These are phyloP conservation scores for Scaptomyza reducta DNA, from an alignment of 2,888 invertebrate genomes.

Conservation along the genomic window DNA sequence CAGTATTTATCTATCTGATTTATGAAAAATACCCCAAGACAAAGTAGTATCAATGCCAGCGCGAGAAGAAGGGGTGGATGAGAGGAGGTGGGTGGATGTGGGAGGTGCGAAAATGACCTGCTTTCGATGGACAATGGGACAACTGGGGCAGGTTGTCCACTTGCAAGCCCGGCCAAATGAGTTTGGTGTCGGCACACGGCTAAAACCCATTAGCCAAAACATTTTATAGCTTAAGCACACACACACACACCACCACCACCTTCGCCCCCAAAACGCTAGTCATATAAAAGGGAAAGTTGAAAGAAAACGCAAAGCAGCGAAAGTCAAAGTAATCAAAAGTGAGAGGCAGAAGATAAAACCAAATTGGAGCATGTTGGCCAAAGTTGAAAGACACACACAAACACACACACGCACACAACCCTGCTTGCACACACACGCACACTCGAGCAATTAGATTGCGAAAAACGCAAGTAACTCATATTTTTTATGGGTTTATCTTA, in stretches of 20 bases:
- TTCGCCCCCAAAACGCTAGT: neutral
- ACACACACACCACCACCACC: neutral
- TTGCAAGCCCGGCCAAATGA: conserved; percentile 34
- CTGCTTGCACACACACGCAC: conserved; percentile 13
- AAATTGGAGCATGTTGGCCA: conserved; percentile 60
- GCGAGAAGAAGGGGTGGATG: neutral
- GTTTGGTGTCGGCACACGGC: conserved; percentile 51
- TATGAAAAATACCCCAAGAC: conserved; percentile 21
- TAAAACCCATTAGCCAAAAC: conserved; percentile 3
- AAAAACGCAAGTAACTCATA: conserved; percentile 15
- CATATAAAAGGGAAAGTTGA: conserved; percentile 36
- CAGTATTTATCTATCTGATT: conserved; percentile 17
- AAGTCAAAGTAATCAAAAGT: conserved; percentile 65
- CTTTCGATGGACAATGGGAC: conserved; percentile 31
- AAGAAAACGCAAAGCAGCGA: conserved; percentile 23
- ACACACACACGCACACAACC: conserved; percentile 9
- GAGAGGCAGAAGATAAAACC: conserved; percentile 34
- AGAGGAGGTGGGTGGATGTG: neutral
- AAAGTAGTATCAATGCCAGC: conserved; percentile 17
- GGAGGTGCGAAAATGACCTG: conserved; percentile 55
- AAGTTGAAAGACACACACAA: conserved; percentile 31
- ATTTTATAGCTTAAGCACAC: conserved; percentile 11
- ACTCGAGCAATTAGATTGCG: conserved; percentile 17
- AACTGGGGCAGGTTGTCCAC: conserved; percentile 7
- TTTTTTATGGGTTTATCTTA: neutral